These are phyloP conservation scores for Apocheima hispidaria DNA, from an alignment of 2,888 invertebrate species.

Conservation along the genomic window DNA sequence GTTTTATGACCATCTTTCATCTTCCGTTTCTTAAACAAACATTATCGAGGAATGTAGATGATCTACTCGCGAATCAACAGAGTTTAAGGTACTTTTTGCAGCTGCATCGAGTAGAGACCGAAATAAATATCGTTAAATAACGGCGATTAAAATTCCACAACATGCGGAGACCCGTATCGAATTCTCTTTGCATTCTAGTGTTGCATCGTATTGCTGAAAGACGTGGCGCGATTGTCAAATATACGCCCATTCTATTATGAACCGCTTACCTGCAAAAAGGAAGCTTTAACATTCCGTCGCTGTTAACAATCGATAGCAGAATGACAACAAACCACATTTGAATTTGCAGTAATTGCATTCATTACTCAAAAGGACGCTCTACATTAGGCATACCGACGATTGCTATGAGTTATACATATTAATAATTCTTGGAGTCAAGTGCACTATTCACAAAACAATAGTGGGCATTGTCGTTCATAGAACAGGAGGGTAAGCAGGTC, in stretches of 20 bases:
- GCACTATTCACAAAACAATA: constrained; percentile 63
- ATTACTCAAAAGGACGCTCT: constrained; percentile 49
- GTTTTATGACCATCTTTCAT: constrained; percentile 44
- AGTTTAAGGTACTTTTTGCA: constrained; percentile 24
- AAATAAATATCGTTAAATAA: constrained; percentile 49
- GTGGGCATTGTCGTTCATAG: constrained; percentile 64
- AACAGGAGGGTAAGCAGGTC: constrained; percentile 76
- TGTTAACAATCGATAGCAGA: constrained; percentile 55
- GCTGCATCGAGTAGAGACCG: constrained; percentile 25
- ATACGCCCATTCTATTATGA: constrained; percentile 57
- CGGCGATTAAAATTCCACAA: constrained; percentile 68
- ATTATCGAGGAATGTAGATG: constrained; percentile 22
- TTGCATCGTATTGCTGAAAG: constrained; percentile 47
- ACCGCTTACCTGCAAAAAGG: constrained; percentile 63
- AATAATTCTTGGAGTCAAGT: constrained; percentile 62
- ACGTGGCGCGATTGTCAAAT: constrained; percentile 73
- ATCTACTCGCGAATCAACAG: constrained; percentile 5
- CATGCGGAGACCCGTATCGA: constrained; percentile 48
- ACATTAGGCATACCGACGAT: constrained; percentile 44
- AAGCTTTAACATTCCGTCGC: constrained; percentile 58
- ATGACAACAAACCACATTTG: constrained; percentile 53
- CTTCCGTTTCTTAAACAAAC: constrained; percentile 42
- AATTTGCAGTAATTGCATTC: constrained; percentile 55
- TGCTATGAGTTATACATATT: constrained; percentile 41
- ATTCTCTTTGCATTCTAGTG: constrained; percentile 58